phyloP scores from a whole-genome alignment of 2,797 vertebrate species.

The Cercopithecus mitis region DNA sequence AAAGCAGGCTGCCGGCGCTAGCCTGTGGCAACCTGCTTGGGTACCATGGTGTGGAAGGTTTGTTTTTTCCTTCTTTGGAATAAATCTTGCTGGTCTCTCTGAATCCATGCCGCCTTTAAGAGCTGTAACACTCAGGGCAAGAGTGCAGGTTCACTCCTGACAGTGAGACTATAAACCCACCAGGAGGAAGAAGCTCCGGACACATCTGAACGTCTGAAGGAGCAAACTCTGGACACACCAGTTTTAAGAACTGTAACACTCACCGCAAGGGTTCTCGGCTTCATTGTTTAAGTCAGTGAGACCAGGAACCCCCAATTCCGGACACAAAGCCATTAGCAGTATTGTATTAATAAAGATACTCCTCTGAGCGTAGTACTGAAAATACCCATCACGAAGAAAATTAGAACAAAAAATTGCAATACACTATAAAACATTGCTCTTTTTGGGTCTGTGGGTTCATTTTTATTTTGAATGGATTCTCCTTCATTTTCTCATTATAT shows the following conservation, averaged over 20 bases:
- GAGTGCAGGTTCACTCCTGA: too few relatives aligned
- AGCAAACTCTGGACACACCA: too few relatives aligned
- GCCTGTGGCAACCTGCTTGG: fast-evolving
- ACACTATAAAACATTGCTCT: not conserved
- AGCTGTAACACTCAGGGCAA: too few relatives aligned
- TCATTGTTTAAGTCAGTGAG: too few relatives aligned
- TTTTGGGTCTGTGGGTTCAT: not conserved
- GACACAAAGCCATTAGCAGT: not conserved
- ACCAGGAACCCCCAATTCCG: too few relatives aligned
- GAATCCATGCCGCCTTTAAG: fast-evolving
- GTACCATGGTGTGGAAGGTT: fast-evolving
- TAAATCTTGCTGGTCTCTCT: fast-evolving
- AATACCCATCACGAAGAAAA: not conserved
- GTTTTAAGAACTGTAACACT: too few relatives aligned
- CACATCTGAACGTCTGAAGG: too few relatives aligned
- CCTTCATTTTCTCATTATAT: not conserved
- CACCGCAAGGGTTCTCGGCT: too few relatives aligned
- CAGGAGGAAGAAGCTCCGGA: too few relatives aligned
- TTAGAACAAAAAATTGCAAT: not conserved
- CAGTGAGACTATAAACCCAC: too few relatives aligned
- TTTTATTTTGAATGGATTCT: not conserved
- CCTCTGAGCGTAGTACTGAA: not conserved
- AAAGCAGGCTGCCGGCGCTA: fast-evolving
- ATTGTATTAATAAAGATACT: not conserved
- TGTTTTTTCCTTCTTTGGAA: too few relatives aligned